Base-by-base conservation (phyloP, 2,888 invertebrate genomes). In the Calephelis perditalis region DNA sequence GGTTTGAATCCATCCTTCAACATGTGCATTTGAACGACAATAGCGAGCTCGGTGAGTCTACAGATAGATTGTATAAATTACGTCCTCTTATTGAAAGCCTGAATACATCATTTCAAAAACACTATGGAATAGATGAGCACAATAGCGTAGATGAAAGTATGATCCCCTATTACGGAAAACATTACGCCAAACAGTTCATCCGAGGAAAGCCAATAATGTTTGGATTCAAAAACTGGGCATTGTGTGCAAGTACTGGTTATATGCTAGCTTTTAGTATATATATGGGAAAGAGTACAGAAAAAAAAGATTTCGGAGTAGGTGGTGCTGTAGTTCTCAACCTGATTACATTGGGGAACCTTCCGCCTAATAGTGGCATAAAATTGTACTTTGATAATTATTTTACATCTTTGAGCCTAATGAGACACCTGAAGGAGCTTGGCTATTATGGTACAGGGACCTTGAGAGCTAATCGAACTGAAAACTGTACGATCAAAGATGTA, bases 401-500 rank as follows among this genome's bases (percentile, higher is more conserved):
- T 56, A 66, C 60, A 56, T 64, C 58, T 26, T 58, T 64, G 63
- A 40, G 56, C n/a, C 55, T 64, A 57, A 60, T 62, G 60, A 63
- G 63, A 60, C 63, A 62, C 46, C 59, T 63, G 44, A 57, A 54
- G 15, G 62, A 65, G 61, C 37, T 63, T 6, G 62, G 63, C 11
- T 65, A 60, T 60, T 63, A 63, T 60, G 64, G 62, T 26, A 65
- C 61, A 12, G 62, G 62, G n/a, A 63, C 60, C 3, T 49, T 64
- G 37, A 10, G 64, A 55, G 63, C 64, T 57, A 63, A 64, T 56
- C 60, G 46, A n/a, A n/a, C n/a, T 44, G 65, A 67, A 57, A 65
- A 65, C 57, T 67, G 62, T 43, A 46, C 65, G 45, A 35, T 67
- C 54, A 65, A 67, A 63, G 67, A 65, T 26, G 61, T 67, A 26